Conservation (phyloP, 2,113 vertebrate species). For the Malurus alboscapulatus region DNA sequence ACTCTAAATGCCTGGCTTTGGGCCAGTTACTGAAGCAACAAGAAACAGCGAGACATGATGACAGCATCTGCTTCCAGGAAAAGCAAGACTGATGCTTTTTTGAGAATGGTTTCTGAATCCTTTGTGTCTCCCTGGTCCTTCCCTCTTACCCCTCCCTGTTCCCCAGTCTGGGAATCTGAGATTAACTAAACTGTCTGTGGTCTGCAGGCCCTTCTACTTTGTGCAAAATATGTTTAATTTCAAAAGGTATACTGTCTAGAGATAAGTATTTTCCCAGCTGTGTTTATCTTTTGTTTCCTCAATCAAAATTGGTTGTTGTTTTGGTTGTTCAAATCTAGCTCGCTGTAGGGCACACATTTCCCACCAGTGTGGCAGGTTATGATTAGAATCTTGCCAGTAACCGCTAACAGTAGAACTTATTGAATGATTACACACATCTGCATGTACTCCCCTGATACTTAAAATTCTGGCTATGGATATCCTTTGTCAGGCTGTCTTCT, state of each 20-base stretch:
- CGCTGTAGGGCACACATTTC: background rate
- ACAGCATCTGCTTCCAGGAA: background rate
- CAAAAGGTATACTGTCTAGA: background rate
- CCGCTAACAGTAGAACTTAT: background rate
- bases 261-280: slow-evolving; percentile 12
- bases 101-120: background rate
- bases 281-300: background rate
- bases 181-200: background rate
- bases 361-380: background rate
- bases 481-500: background rate
- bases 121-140: background rate
- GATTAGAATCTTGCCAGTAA: background rate
- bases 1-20: background rate
- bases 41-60: background rate
- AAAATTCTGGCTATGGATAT: background rate
- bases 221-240: background rate
- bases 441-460: background rate
- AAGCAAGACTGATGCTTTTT: background rate
- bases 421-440: background rate
- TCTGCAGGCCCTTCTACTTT: background rate
- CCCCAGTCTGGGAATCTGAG: background rate
- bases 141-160: background rate
- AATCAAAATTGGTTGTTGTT: background rate
- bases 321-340: background rate
- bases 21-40: background rate